phyloP scores from a whole-genome alignment of 2,888 invertebrate species.

The Apomyelois bistriatella region DNA sequence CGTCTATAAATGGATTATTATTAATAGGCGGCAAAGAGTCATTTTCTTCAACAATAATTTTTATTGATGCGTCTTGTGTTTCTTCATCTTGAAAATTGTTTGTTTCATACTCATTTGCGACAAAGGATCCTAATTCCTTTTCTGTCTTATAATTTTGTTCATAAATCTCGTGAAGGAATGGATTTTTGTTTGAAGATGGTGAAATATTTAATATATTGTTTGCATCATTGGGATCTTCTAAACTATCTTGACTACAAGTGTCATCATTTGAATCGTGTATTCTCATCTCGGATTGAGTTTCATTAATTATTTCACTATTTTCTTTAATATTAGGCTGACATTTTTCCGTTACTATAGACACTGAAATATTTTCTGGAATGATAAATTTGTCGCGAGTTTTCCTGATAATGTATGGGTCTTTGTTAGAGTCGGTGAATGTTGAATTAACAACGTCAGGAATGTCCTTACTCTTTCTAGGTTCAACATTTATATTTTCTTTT shows the following conservation, averaged over 20 bases:
- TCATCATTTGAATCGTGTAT: slow-evolving; percentile 23
- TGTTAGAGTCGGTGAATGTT: slow-evolving; percentile 50
- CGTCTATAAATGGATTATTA: slow-evolving; percentile 49
- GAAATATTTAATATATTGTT: slow-evolving; percentile 39
- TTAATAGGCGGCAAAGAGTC: slow-evolving; percentile 30
- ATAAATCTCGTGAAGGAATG: slow-evolving; percentile 49
- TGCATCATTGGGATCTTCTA: slow-evolving; percentile 35
- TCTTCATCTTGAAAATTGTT: slow-evolving; percentile 64
- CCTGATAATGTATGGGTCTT: slow-evolving; percentile 38
- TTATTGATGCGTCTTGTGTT: slow-evolving; percentile 42
- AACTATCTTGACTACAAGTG: slow-evolving; percentile 27
- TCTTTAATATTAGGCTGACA: slow-evolving; percentile 25
- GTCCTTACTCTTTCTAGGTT: slow-evolving; percentile 40
- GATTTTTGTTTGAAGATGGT: slow-evolving; percentile 49
- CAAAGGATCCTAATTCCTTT: slow-evolving; percentile 53
- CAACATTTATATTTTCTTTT: slow-evolving; percentile 24
- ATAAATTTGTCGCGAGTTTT: slow-evolving; percentile 55
- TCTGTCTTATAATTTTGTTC: slow-evolving; percentile 46
- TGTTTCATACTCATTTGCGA: slow-evolving; percentile 60
- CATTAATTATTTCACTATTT: slow-evolving; percentile 14
- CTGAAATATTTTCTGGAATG: slow-evolving; percentile 62
- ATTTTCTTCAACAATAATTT: slow-evolving; percentile 45
- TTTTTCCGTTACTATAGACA: slow-evolving; percentile 58
- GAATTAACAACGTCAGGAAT: slow-evolving; percentile 74
- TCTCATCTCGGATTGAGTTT: slow-evolving; percentile 19